Base-by-base conservation (phyloP, 2,888 invertebrate species). In the Nasonovia ribisnigri region DNA sequence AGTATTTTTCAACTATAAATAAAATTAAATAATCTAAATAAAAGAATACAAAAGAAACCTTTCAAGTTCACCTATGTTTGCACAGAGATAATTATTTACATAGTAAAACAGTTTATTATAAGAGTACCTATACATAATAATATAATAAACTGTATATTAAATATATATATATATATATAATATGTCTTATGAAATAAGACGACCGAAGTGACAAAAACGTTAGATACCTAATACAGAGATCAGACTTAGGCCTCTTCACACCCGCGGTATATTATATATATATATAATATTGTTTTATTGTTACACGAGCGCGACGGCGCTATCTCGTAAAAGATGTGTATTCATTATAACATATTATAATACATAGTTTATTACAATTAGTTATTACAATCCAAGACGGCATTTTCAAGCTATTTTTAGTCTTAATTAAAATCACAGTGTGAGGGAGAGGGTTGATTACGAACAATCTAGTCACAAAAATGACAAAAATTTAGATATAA, bases 381-480 rank as follows among this genome's bases (percentile, higher is more conserved):
- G 36, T 77, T 86, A 54, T n/a, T 46, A 57, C 57, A 57, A 57
- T 57, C n/a, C n/a, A 91, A 84, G 57, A 54, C 86, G 51, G 91
- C 42, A 91, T 54, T 91, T 86, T 91, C n/a, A 86, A 57, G 84
- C 84, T 54, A 84, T 84, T 54, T 86, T 46, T n/a, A 86, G 91
- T 91, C 91, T 91, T 46, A 60, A 86, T 91, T 91, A 91, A 86
- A 91, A 91, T 91, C 91, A 91, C 91, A 91, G 91, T 91, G 86
- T 67, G 46, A 46, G 84, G 42, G 24, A 46, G 26, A 26, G 24
- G 51, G 26, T 24, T 84, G n/a, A 46, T 46, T 67, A 91, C 67
- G 48, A 90, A 67, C 90, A 90, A 46, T 60, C 90, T 90, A 67
- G 36, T 24, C 11, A 48, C 24, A 67, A 67, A 36, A 43, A 67